Conservation (phyloP, 2,113 vertebrate genomes). For the Chinchilla lanigera region DNA sequence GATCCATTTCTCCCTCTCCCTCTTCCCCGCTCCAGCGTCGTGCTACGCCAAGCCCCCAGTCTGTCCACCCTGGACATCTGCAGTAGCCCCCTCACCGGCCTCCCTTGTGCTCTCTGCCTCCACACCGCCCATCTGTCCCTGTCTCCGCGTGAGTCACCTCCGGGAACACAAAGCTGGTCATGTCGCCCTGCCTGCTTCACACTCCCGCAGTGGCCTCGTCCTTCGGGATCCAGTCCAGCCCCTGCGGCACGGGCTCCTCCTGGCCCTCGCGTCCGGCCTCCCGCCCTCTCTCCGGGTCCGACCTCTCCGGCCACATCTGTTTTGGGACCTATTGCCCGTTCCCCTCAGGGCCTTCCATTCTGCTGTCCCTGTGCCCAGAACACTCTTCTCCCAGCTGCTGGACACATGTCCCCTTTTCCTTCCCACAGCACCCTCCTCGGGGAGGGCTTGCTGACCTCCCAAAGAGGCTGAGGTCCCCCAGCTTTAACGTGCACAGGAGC, state of each 20-base stretch:
- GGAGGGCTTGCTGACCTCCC: neutral
- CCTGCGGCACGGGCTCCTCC: neutral
- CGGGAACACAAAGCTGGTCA: neutral
- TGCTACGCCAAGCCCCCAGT: neutral
- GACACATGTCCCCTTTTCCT: neutral
- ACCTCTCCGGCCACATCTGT: neutral
- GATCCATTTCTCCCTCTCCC: neutral
- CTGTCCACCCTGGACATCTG: neutral
- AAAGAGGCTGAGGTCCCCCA: neutral
- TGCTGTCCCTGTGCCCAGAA: neutral
- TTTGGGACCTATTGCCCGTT: neutral
- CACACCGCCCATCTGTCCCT: neutral
- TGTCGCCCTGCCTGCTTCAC: neutral
- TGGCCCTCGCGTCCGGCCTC: neutral
- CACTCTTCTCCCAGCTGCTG: neutral
- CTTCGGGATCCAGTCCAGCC: neutral
- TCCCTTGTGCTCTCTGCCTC: neutral
- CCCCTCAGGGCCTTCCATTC: neutral
- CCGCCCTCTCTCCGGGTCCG: neutral
- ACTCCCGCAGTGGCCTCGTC: neutral
- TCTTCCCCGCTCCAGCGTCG: neutral
- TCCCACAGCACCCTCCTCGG: neutral
- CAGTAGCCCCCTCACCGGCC: neutral
- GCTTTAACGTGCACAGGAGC: neutral
- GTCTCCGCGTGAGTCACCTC: conserved; percentile 25